Evolutionary conservation across 2,888 invertebrate genomes (phyloP).

Genomic region (Phyllotreta striolata): DNA sequence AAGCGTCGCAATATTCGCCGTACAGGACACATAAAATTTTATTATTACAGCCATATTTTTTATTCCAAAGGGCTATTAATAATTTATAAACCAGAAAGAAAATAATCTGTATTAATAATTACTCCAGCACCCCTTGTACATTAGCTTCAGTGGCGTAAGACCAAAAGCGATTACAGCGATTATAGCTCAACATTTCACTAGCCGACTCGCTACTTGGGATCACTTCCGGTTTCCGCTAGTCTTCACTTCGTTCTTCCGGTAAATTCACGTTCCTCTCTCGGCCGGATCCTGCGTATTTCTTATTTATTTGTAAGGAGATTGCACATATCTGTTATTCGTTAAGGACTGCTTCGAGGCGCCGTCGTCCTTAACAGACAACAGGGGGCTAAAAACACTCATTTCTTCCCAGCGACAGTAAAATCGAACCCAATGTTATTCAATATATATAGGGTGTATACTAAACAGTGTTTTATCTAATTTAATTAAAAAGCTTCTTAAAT

Average conservation of each 20-base stretch:
- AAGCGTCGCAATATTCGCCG: slow-evolving; percentile 22
- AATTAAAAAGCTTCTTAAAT: no score
- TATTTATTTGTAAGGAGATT: slow-evolving; percentile 54
- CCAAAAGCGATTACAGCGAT: slow-evolving; percentile 49
- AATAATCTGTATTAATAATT: slow-evolving; percentile 37
- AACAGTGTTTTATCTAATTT: no score
- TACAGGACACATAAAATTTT: slow-evolving; percentile 30
- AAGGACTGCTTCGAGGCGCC: slow-evolving; percentile 33
- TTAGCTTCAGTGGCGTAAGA: slow-evolving; percentile 43
- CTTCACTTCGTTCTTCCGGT: slow-evolving; percentile 57
- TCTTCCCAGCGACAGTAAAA: neutral
- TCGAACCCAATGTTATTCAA: slow-evolving; percentile 2
- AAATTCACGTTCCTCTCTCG: slow-evolving; percentile 36
- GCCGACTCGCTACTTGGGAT: slow-evolving; percentile 48
- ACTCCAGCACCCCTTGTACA: slow-evolving; percentile 47
- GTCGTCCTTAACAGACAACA: slow-evolving; percentile 25
- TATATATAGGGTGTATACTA: slow-evolving; percentile 9
- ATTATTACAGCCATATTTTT: slow-evolving; percentile 32
- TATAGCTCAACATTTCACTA: slow-evolving; percentile 40
- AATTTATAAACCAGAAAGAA: slow-evolving; percentile 34
- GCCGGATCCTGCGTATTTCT: slow-evolving; percentile 39
- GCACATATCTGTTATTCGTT: slow-evolving; percentile 48
- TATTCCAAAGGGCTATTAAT: slow-evolving; percentile 28
- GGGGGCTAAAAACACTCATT: slow-evolving; percentile 21
- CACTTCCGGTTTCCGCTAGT: slow-evolving; percentile 57